phyloP scores from a whole-genome alignment of 2,113 vertebrate genomes.

The Equus quagga region DNA sequence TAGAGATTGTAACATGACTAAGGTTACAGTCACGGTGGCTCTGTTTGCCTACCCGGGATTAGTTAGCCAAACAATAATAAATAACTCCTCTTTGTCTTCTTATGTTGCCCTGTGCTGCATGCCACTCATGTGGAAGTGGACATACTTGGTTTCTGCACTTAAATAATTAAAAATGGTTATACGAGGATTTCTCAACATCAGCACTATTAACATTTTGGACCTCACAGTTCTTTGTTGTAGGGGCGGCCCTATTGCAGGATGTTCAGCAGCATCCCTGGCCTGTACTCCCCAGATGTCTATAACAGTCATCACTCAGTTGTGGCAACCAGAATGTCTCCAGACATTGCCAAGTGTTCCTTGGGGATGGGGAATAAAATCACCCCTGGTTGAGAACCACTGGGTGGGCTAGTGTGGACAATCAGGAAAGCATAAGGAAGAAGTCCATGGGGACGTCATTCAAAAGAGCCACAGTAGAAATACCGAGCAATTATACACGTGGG shows the following conservation, averaged over 20 bases:
- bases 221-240: neutral
- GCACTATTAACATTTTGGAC: neutral
- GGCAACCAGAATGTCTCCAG: neutral
- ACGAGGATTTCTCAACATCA: neutral
- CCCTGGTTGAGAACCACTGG: neutral
- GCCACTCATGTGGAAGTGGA: neutral
- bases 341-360: neutral
- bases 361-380: neutral
- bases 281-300: neutral
- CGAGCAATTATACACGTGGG: neutral
- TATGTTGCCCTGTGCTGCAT: neutral
- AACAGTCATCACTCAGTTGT: neutral
- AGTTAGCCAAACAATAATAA: neutral
- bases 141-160: neutral
- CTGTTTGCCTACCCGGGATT: neutral
- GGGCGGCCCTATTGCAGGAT: neutral
- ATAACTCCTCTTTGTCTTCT: neutral
- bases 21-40: neutral
- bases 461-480: neutral
- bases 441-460: neutral
- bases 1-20: neutral
- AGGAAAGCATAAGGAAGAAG: neutral
- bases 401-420: neutral
- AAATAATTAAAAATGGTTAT: neutral
- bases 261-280: neutral